Base-by-base conservation (phyloP, 2,113 vertebrate species). In the Pollimyrus isidori region DNA sequence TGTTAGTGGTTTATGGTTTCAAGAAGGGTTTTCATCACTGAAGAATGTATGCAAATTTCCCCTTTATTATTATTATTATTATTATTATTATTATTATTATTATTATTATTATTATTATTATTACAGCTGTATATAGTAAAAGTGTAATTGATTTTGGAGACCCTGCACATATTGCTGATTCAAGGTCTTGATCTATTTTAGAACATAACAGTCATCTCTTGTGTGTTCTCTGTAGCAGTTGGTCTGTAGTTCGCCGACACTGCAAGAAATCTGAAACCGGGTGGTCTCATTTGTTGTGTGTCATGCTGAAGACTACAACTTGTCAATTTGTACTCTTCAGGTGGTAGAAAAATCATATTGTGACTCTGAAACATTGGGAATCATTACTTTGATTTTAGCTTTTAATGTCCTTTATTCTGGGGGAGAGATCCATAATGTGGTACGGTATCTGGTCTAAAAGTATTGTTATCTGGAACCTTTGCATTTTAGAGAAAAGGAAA, bases 371-470 rank as follows among this genome's bases (percentile, higher is more conserved):
- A 49, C 87, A 73, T 73, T 46, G 42, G 87, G 87, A 88, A 48
- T 69, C 56, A 88, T 88, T 88, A 88, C 42, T 88, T 73, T 88
- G 58, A 88, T 73, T 88, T 73, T 48, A 45, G 42, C 87, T 88
- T 88, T 88, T 88, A 88, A 88, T 73, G 87, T 88, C 30, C 87
- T 62, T 88, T 73, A 88, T 69, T 58, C 87, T 58, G 21, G 86
- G 84, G 73, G 84, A 91, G 87, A 90, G 91, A 91, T 93, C 91
- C 88, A 90, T 90, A 92, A 89, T 91, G 90, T 48, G 80, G 85
- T 91, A 88, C 69, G 89, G 69, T 90, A 90, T 91, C 91, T 87
- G 88, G 87, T 88, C 53, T 86, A 89, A 80, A 88, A 84, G 90
- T 88, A 91, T 89, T 73, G 84, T 87, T 88, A 13, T 46, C 58